Percentiles rank a stretch among this genome's conserved stretches.
phyloP scores from a whole-genome alignment of 2,113 vertebrate species.

The Tachysurus fulvidraco region DNA sequence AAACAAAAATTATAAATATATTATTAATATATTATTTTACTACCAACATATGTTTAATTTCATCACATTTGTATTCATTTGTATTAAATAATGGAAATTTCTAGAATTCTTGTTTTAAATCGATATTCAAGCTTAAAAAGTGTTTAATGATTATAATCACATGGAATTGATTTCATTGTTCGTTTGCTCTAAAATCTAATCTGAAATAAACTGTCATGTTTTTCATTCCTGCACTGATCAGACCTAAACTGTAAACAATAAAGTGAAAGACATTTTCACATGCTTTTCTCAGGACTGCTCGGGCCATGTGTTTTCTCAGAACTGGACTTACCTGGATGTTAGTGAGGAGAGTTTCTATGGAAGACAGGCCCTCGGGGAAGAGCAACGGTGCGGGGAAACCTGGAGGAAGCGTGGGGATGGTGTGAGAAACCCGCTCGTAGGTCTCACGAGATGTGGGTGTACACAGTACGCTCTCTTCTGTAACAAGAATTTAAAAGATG shows the following conservation, averaged over 20 bases:
- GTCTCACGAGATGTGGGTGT: slow-evolving; percentile 88
- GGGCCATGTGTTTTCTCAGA: background rate
- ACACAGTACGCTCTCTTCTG: slow-evolving; percentile 90
- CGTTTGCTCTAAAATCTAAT: background rate
- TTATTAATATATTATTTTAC: too few species aligned
- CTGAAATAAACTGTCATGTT: background rate
- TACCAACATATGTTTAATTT: background rate
- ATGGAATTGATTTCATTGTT: background rate
- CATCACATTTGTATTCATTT: background rate
- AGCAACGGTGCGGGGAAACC: slow-evolving; percentile 94
- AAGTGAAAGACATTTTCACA: background rate
- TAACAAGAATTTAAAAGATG: slow-evolving; percentile 42
- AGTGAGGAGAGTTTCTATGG: slow-evolving; percentile 98
- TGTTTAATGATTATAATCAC: background rate
- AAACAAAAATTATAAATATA: too few species aligned
- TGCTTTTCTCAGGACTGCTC: background rate
- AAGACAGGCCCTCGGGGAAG: slow-evolving; percentile 97
- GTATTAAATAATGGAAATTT: background rate
- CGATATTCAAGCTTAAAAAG: background rate
- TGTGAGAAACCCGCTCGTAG: slow-evolving; percentile 90
- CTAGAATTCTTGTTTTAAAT: background rate
- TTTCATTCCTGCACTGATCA: background rate
- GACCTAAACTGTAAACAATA: background rate
- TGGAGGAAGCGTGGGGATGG: slow-evolving; percentile 88
- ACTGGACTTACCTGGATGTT: slow-evolving; percentile 93